A percentile compares a stretch with the other conserved stretches of the same genome.
Evolutionary conservation across 92 coral and sea anemone species (phyloP).

Genomic region (Porites lobata): DNA sequence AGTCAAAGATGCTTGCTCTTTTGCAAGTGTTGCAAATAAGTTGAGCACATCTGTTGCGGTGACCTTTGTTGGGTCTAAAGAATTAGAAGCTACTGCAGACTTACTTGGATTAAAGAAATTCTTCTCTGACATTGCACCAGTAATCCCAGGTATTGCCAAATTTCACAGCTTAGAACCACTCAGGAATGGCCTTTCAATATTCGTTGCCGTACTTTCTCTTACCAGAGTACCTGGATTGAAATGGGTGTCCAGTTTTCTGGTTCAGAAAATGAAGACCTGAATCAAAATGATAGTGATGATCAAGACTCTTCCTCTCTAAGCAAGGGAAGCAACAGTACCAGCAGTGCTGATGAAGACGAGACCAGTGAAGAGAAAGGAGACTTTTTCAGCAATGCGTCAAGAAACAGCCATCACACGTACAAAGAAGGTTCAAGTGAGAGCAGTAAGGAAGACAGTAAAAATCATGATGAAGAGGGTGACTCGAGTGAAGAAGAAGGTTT

Average conservation of each 20-base stretch:
- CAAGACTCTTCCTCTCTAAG: no score
- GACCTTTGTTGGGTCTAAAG: constrained; percentile 35
- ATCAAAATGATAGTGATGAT: constrained; percentile 42
- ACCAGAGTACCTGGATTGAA: constrained; percentile 50
- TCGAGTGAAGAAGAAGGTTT: neutral
- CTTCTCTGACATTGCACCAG: constrained; percentile 59
- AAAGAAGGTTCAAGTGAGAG: constrained; percentile 8
- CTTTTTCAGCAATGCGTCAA: neutral
- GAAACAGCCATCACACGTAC: neutral
- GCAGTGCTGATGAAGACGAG: constrained; percentile 9
- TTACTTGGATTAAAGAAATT: constrained; percentile 40
- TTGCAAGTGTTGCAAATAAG: constrained; percentile 59
- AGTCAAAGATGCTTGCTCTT: constrained; percentile 61
- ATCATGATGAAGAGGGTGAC: constrained; percentile 8
- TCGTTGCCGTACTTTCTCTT: constrained; percentile 49
- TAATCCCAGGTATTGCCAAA: constrained; percentile 56
- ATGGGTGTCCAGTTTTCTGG: constrained; percentile 42
- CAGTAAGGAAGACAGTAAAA: constrained; percentile 26
- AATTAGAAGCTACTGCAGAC: constrained; percentile 25
- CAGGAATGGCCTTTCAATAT: constrained; percentile 55
- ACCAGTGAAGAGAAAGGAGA: constrained; percentile 27
- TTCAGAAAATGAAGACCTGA: constrained; percentile 21
- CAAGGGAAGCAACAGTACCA: no score
- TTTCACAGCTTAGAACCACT: constrained; percentile 68
- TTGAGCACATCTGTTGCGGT: constrained; percentile 52